These are phyloP conservation scores for Meriones unguiculatus DNA, from an alignment of 2,113 vertebrate genomes.

Conservation along the genomic window DNA sequence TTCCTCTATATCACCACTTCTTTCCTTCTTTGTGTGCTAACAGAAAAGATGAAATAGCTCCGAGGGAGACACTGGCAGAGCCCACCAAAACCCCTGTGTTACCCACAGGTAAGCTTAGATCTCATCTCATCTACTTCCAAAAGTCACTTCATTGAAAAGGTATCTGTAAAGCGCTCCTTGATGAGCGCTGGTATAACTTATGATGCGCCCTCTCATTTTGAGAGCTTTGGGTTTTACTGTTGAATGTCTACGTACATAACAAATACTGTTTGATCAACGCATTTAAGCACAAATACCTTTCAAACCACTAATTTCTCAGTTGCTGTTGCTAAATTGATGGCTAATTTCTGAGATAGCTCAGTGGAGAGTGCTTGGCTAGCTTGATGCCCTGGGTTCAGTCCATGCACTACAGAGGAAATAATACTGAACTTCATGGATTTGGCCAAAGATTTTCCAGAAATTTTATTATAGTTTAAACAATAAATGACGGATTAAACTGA, in stretches of 20 bases:
- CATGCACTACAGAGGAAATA: not conserved
- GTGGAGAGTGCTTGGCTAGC: not conserved
- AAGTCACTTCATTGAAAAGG: not conserved
- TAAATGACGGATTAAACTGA: not conserved
- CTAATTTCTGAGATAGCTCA: not conserved
- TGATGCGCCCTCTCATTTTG: not conserved
- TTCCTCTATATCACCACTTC: slow-evolving; percentile 35
- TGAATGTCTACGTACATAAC: not conserved
- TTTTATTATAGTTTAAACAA: not conserved
- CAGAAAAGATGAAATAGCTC: slow-evolving; percentile 84
- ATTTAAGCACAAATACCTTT: slow-evolving; percentile 3
- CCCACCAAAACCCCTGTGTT: slow-evolving; percentile 59
- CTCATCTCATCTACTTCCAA: not conserved
- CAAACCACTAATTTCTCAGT: not conserved
- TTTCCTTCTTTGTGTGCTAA: slow-evolving; percentile 71
- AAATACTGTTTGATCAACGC: not conserved
- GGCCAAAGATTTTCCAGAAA: not conserved
- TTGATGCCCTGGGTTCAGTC: not conserved
- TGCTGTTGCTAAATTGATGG: not conserved
- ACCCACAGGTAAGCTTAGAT: slow-evolving; percentile 83
- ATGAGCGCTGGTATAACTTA: not conserved
- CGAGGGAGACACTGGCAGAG: slow-evolving; percentile 74
- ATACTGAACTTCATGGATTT: not conserved
- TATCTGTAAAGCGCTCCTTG: slow-evolving; percentile 20
- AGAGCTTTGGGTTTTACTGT: not conserved